phyloP scores from a whole-genome alignment of 2,797 vertebrate genomes.

The Epinephelus coioides region DNA sequence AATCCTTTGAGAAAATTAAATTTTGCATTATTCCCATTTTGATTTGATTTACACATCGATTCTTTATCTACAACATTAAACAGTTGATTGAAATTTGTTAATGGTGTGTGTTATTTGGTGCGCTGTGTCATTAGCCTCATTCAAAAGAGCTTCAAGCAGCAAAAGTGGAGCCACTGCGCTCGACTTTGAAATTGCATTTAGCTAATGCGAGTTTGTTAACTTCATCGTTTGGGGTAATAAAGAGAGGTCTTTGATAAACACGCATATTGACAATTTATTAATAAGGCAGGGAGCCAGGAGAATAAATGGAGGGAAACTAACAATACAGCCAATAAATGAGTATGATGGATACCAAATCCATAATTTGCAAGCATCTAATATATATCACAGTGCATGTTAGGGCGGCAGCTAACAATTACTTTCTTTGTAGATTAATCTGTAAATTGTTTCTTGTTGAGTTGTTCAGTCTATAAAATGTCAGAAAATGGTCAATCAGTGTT shows the following conservation, averaged over 20 bases:
- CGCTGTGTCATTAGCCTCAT: constrained; percentile 74
- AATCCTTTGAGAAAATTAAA: constrained; percentile 66
- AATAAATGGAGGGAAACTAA: neutral
- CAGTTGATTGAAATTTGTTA: constrained; percentile 93
- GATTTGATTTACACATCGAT: constrained; percentile 95
- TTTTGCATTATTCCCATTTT: constrained; percentile 78
- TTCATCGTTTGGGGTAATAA: constrained; percentile 24
- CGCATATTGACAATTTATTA: neutral
- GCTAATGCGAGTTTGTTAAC: constrained; percentile 55
- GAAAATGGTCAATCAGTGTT: too few species aligned
- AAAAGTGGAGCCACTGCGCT: constrained; percentile 61
- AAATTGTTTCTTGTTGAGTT: too few species aligned
- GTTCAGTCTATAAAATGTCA: too few species aligned
- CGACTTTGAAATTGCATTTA: constrained; percentile 67
- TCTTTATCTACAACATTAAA: constrained; percentile 98
- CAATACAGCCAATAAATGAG: neutral
- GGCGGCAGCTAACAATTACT: too few species aligned
- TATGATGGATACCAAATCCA: neutral
- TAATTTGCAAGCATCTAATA: neutral
- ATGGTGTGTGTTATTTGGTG: constrained; percentile 83
- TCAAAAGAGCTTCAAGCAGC: constrained; percentile 80
- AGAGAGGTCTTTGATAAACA: neutral
- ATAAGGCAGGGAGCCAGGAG: neutral
- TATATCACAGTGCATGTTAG: neutral
- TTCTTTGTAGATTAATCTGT: too few species aligned